These are phyloP conservation scores for Syndactyla subalaris DNA, from an alignment of 2,797 vertebrate genomes.

Conservation along the genomic window DNA sequence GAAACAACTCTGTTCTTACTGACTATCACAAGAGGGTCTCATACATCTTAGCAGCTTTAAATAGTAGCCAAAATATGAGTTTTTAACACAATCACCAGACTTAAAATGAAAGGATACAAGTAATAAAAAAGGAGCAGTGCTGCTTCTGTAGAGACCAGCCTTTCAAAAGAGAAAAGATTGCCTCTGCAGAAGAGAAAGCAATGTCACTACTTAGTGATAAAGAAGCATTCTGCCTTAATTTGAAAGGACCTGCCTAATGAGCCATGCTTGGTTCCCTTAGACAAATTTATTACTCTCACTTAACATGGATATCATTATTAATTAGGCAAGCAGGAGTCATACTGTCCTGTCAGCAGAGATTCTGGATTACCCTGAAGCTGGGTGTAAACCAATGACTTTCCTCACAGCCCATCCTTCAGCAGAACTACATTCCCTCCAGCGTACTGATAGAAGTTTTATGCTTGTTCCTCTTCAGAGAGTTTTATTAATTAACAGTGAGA, in stretches of 20 bases:
- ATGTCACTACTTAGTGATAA: neutral
- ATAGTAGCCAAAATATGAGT: neutral
- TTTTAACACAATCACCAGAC: neutral
- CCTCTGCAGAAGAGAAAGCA: neutral
- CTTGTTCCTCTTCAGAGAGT: neutral
- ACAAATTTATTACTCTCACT: constrained; percentile 52
- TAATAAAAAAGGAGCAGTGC: neutral
- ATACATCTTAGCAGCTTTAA: neutral
- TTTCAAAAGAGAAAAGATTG: neutral
- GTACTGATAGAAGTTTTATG: neutral
- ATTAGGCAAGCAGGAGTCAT: constrained; percentile 42
- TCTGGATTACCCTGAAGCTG: constrained; percentile 23
- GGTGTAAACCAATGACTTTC: neutral
- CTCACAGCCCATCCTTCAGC: neutral
- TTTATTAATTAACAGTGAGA: neutral
- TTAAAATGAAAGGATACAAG: neutral
- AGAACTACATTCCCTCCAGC: neutral
- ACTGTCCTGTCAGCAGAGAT: constrained; percentile 23
- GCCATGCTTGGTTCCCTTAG: constrained; percentile 22
- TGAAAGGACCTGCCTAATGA: constrained; percentile 53
- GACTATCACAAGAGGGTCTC: neutral
- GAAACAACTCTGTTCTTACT: neutral
- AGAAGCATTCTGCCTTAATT: constrained; percentile 32
- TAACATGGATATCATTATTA: constrained; percentile 59
- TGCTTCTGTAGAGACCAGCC: neutral